A percentile compares a stretch with the other conserved stretches of the same genome.
Conservation (phyloP, 2,888 invertebrate species). For the Dasysyrphus tricinctus region DNA sequence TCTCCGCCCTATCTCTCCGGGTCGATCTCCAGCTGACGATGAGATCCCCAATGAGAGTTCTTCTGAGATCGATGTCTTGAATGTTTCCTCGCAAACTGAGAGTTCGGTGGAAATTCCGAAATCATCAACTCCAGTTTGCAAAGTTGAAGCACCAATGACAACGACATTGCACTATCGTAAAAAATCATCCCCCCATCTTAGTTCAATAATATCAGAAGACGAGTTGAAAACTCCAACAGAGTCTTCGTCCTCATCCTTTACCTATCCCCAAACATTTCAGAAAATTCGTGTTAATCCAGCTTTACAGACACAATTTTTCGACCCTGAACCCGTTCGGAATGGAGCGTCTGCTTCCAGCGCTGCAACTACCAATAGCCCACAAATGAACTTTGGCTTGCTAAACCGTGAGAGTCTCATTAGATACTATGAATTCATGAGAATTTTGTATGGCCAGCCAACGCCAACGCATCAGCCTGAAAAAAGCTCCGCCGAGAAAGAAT, state of each 20-base stretch:
- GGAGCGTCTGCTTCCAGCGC: constrained; percentile 29
- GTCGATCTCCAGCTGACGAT: constrained; percentile 79
- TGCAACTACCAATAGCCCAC: constrained; percentile 34
- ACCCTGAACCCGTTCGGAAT: constrained; percentile 76
- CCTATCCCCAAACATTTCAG: constrained; percentile 62
- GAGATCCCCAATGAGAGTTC: constrained; percentile 82
- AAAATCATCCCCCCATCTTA: constrained; percentile 30
- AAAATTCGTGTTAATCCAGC: constrained; percentile 80
- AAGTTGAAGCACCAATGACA: constrained; percentile 12
- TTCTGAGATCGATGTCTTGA: constrained; percentile 81
- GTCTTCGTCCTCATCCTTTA: constrained; percentile 22
- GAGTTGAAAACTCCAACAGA: constrained; percentile 22
- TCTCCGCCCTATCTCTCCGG: constrained; percentile 81
- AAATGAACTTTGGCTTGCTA: constrained; percentile 78
- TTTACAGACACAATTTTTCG: constrained; percentile 79
- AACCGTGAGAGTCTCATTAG: constrained; percentile 79
- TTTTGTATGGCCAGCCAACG: constrained; percentile 78
- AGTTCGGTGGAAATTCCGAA: constrained; percentile 80
- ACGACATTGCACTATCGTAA: constrained; percentile 8
- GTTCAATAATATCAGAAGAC: constrained; percentile 24
- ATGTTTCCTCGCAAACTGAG: constrained; percentile 81
- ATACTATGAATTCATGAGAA: constrained; percentile 82
- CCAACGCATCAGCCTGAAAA: not conserved
- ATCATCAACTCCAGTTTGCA: constrained; percentile 38
- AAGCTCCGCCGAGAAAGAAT: constrained; percentile 4